Percentiles rank a stretch among this genome's conserved stretches.
Conservation (phyloP, 2,797 vertebrate genomes). For the Peromyscus attwateri region DNA sequence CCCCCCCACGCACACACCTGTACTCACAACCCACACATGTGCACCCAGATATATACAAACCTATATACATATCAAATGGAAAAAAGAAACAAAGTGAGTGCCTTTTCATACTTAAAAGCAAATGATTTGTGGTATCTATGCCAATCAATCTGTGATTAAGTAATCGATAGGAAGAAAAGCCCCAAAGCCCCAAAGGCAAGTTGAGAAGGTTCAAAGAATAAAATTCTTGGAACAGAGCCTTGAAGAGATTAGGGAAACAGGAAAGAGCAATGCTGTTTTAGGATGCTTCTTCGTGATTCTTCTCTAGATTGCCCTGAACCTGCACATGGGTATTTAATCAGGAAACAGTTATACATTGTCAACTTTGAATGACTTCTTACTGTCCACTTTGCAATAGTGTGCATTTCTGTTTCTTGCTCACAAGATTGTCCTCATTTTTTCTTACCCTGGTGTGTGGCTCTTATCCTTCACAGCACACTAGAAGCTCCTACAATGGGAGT, state of each 20-base stretch:
- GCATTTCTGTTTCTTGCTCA: not conserved
- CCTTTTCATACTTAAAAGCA: not conserved
- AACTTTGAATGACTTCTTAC: not conserved
- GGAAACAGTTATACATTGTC: not conserved
- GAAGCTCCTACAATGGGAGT: rapidly evolving
- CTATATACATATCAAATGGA: not conserved
- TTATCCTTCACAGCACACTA: not conserved
- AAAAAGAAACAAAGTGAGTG: not conserved
- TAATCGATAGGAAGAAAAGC: not conserved
- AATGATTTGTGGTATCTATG: not conserved
- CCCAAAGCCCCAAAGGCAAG: not conserved
- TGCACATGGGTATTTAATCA: not conserved
- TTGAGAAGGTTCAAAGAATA: not conserved
- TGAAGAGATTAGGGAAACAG: not conserved
- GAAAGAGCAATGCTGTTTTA: not conserved
- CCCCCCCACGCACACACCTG: too few relatives aligned
- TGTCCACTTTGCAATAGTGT: not conserved
- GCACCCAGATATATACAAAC: not conserved
- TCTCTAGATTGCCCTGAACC: not conserved
- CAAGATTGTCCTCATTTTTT: not conserved
- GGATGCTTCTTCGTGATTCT: not conserved
- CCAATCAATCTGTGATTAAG: not conserved
- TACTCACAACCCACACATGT: not conserved
- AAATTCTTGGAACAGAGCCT: not conserved
- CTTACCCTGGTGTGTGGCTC: not conserved